Conservation (phyloP, 2,797 vertebrate genomes). For the Liasis olivaceus region DNA sequence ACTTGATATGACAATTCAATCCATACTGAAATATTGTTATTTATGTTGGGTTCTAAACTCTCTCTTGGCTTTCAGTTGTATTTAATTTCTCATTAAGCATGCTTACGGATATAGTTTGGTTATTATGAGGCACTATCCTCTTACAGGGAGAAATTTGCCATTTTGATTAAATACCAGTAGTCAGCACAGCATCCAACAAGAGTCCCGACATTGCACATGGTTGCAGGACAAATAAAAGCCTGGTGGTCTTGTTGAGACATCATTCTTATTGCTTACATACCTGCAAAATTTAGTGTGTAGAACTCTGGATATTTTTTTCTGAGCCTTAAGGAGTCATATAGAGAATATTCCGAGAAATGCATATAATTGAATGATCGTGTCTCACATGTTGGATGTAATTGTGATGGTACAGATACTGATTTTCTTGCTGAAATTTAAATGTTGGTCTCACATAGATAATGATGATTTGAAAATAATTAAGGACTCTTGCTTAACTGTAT, state of each 20-base stretch:
- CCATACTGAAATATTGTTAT: not conserved
- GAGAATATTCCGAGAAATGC: not conserved
- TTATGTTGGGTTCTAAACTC: not conserved
- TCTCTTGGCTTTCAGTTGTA: not conserved
- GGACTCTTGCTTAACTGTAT: not conserved
- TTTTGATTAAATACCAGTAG: not conserved
- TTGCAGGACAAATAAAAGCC: not conserved
- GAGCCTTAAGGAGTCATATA: not conserved
- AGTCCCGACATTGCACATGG: not conserved
- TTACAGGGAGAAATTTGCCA: not conserved
- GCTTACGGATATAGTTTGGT: not conserved
- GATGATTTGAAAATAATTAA: not conserved
- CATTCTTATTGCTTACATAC: not conserved
- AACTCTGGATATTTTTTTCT: not conserved
- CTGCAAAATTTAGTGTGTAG: not conserved
- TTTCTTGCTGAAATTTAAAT: not conserved
- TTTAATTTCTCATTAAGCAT: not conserved
- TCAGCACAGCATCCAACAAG: not conserved
- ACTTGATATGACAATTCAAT: constrained; percentile 40
- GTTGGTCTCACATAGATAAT: not conserved
- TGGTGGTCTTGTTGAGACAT: not conserved
- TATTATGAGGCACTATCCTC: not conserved
- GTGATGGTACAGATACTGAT: too few species aligned
- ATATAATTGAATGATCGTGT: not conserved
- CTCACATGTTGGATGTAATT: not conserved